Evolutionary conservation across 2,113 vertebrate genomes (phyloP), one percentile per base, ranked within the genome.

Genomic region (Sinosuthora webbiana): DNA sequence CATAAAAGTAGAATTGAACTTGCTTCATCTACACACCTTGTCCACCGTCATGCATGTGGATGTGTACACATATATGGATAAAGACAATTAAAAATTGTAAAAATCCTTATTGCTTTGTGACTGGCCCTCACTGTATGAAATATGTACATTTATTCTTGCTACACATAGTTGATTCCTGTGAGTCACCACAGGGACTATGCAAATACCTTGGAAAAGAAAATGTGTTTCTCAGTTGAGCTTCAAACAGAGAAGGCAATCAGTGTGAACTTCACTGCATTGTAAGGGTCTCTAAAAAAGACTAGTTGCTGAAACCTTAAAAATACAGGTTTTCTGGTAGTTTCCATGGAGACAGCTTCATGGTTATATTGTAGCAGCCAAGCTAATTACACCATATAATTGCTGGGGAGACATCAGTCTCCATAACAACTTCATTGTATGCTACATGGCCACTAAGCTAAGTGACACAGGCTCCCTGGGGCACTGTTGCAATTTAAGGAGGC

Each of bases 341-440:
- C 97, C 85, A 89, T 95, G 92, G 98, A 96, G 79, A 97, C 86
- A 68, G 56, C 78, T 86, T 92, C 70, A 93, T 96, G 93, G 87
- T 95, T 95, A 89, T 18, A 1, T 90, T 87, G 67, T 91, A 91
- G 91, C 93, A 95, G 94, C 88, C 88, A 91, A 67, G 90, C 91
- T 97, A 97, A 97, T 98, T 97, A 93, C 85, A 91, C 55, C 45
- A 52, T 95, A 57, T 81, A 93, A 96, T 95, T 94, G 45, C 83
- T 95, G 59, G 79, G 83, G 81, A 97, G 87, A 89, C 75, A 76
- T 93, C 76, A 83, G 94, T 98, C 95, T 97, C 94, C 93, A 87
- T 96, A 96, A 97, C 96, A 97, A 96, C 92, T 89, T 79, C 44
- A 93, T 91, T 92, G 83, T 83, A 69, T 95, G 57, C 84, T 89